These are phyloP conservation scores for Toxonevra muliebris DNA, from an alignment of 2,888 invertebrate genomes.

Conservation along the genomic window DNA sequence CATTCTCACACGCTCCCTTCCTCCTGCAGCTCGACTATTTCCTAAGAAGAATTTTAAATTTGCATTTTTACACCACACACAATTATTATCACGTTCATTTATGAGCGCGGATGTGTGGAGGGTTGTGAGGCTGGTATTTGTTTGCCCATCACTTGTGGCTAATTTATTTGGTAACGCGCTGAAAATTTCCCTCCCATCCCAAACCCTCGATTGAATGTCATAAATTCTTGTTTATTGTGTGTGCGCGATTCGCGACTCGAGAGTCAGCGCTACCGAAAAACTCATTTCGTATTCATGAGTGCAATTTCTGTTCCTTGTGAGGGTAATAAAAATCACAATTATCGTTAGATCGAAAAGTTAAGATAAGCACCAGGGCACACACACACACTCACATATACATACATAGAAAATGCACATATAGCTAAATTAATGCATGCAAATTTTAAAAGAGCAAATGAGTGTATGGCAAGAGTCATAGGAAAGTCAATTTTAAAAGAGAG, in stretches of 20 bases:
- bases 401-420: background rate
- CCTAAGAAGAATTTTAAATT: too few relatives aligned
- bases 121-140: background rate
- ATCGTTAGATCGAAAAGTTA: conserved; percentile 6
- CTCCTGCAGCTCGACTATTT: background rate
- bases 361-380: background rate
- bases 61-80: background rate
- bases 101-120: background rate
- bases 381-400: conserved; percentile 4
- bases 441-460: too few relatives aligned
- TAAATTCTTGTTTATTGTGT: conserved; percentile 20
- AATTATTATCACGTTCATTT: background rate
- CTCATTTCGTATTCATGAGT: conserved; percentile 41
- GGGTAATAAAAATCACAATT: conserved; percentile 39
- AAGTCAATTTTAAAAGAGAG: too few relatives aligned
- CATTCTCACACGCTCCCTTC: background rate
- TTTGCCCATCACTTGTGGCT: conserved; percentile 27
- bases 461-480: background rate
- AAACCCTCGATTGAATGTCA: conserved; percentile 17
- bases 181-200: conserved; percentile 10
- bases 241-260: too few relatives aligned
- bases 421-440: too few relatives aligned
- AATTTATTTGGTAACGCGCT: conserved; percentile 35
- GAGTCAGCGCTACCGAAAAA: background rate
- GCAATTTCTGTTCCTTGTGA: conserved; percentile 27